Evolutionary conservation across 2,113 vertebrate species (phyloP), one percentile per base, ranked within the genome.

Genomic region (Cryptotis parvus): DNA sequence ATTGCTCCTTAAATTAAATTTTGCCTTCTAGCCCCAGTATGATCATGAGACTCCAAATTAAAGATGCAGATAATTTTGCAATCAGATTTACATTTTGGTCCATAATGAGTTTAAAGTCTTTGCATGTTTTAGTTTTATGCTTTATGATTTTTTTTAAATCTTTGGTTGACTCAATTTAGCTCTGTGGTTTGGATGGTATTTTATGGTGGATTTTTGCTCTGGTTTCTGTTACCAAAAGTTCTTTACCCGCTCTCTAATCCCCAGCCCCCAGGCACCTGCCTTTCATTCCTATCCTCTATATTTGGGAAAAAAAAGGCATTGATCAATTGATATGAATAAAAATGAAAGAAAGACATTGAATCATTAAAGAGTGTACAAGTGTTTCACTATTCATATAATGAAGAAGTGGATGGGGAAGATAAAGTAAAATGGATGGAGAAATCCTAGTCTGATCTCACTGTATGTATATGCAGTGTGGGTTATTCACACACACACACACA

Each of bases 11-110:
- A 92, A 95, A 94, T 97, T 96, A 92, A 92, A 94, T 94, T 94
- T 91, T 63, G 76, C 45, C 85, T 96, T 16, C 82, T 92, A 80
- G 89, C 82, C 87, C 27, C 73, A 94, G 88, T 41, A 86, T 86
- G 83, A 81, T 77, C 77, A 83, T 81, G 82, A 94, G 72, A 14
- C 90, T 89, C 65, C 65, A 96, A 94, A 91, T 94, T 95, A 96
- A 96, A 97, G 90, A 96, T 90, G 49, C 31, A 92, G 94, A 92
- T 93, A 92, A 93, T 91, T 96, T 94, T 93, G 78, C 88, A 95
- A 84, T 96, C 83, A 83, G 72, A 95, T 92, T 95, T 96, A 76
- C 43, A 85, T 96, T 97, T 89, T 81, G 58, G 58, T 85, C 70
- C 91, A 43, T 92, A 94, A 93, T 91, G 82, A 96, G 89, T 96